Evolutionary conservation across 2,113 vertebrate species (phyloP).

Genomic region (Boleophthalmus pectinirostris): DNA sequence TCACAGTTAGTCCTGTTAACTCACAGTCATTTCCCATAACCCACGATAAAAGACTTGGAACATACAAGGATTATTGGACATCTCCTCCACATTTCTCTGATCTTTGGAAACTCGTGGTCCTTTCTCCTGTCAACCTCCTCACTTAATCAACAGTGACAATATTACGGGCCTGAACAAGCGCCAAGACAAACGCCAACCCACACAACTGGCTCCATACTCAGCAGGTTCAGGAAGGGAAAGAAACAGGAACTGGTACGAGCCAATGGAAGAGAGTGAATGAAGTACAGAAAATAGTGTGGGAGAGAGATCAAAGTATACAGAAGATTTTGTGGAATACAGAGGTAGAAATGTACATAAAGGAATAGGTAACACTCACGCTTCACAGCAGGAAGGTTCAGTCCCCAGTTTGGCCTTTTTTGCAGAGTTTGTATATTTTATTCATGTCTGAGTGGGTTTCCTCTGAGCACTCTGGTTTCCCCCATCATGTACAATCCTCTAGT

Average conservation of each 20-base stretch:
- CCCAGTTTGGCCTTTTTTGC: too few species aligned
- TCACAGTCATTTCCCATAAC: slow-evolving; percentile 36
- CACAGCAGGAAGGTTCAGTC: too few species aligned
- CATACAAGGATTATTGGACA: slow-evolving; percentile 52
- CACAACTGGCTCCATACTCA: slow-evolving; percentile 48
- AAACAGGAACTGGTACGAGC: slow-evolving; percentile 12
- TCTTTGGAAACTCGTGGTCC: slow-evolving; percentile 54
- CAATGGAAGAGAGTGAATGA: slow-evolving; percentile 46
- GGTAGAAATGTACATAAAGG: neutral
- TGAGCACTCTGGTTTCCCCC: too few species aligned
- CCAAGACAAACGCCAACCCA: slow-evolving; percentile 62
- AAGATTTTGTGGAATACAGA: slow-evolving; percentile 29
- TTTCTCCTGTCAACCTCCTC: slow-evolving; percentile 50
- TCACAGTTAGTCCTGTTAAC: slow-evolving; percentile 20
- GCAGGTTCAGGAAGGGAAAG: slow-evolving; percentile 25
- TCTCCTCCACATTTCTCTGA: slow-evolving; percentile 58
- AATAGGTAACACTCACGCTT: too few species aligned
- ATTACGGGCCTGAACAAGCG: slow-evolving; percentile 54
- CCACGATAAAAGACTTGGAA: slow-evolving; percentile 40
- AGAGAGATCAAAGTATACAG: slow-evolving; percentile 64
- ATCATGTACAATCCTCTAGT: too few species aligned
- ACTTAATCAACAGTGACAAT: slow-evolving; percentile 66
- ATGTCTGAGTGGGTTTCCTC: too few species aligned
- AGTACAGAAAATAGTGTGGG: slow-evolving; percentile 64
- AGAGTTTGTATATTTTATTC: too few species aligned